Conservation (phyloP, 2,888 invertebrate species). For the Dicroscelio sp. region DNA sequence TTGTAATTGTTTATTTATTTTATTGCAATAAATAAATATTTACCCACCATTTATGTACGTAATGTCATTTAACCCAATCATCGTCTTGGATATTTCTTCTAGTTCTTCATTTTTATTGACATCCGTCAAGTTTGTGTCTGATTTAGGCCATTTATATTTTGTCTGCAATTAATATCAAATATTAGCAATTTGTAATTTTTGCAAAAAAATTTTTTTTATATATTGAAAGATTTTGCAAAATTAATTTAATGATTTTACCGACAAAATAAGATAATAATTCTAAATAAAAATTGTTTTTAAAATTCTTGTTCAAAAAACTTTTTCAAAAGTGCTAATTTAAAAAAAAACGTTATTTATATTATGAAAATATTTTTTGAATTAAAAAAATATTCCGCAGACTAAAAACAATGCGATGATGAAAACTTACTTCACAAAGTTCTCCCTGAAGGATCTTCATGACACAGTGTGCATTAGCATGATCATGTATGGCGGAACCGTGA, state of each 20-base stretch:
- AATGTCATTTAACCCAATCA: conserved; percentile 95
- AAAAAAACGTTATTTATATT: too few relatives aligned
- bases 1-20: too few relatives aligned
- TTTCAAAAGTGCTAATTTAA: too few relatives aligned
- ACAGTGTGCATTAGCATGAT: conserved; percentile 99
- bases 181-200: background rate
- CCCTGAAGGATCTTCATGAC: conserved; percentile 99
- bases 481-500: conserved; percentile 98
- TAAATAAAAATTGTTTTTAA: too few relatives aligned
- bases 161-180: conserved; percentile 86
- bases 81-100: conserved; percentile 93
- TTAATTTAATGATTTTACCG: too few relatives aligned
- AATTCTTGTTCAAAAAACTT: background rate
- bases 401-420: too few relatives aligned
- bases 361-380: too few relatives aligned
- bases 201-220: too few relatives aligned
- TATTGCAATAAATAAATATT: too few relatives aligned
- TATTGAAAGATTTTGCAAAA: too few relatives aligned
- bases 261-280: too few relatives aligned
- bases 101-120: conserved; percentile 92
- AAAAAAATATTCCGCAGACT: too few relatives aligned
- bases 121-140: conserved; percentile 90
- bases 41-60: conserved; percentile 98
- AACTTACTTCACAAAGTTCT: conserved; percentile 94
- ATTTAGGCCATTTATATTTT: conserved; percentile 95